Base-by-base conservation (phyloP, 2,888 invertebrate species). In the Iphiclides podalirius region DNA sequence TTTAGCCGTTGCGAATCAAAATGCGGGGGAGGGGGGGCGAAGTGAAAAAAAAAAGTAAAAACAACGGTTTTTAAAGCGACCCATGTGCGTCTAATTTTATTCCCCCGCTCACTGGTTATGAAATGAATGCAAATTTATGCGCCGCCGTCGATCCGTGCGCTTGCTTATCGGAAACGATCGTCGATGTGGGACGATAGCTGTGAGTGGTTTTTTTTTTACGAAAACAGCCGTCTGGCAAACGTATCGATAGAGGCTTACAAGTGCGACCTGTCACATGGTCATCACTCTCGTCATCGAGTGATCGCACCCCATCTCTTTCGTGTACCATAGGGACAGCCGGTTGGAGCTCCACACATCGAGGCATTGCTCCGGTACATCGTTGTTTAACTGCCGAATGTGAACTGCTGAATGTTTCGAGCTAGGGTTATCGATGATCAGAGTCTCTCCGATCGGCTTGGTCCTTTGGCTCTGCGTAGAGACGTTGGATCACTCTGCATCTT, bases 51-150 rank as follows among this genome's bases (percentile, higher is more conserved):
- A 78, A 76, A 74, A 66, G 66, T 70, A 70, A 75, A 78, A 79
- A 72, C 72, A 83, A 79, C 78, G 75, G 79, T 81, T 79, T 71
- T 55, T 75, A 67, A 75, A 74, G 61, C 74, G 76, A 72, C 70
- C 74, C 83, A 80, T 82, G 82, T 85, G 84, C 75, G 77, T 82
- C 79, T 89, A 87, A 88, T 85, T 79, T 83, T 83, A 87, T 85
- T 84, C 84, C 79, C 75, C 75, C 81, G 84, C 63, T 82, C 89
- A 87, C 64, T 85, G 88, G 82, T 80, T 85, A 87, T 88, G 88
- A 89, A 89, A 89, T 87, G 54, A 73, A 89, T 89, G 89, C 78
- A 82, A 89, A 89, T 89, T 59, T 85, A 85, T 86, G 79, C 85
- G 75, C 61, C 58, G 65, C 67, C 65, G 63, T 61, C 66, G 70